Evolutionary conservation across 2,113 vertebrate species (phyloP).

Genomic region (Baryphthengus martii): DNA sequence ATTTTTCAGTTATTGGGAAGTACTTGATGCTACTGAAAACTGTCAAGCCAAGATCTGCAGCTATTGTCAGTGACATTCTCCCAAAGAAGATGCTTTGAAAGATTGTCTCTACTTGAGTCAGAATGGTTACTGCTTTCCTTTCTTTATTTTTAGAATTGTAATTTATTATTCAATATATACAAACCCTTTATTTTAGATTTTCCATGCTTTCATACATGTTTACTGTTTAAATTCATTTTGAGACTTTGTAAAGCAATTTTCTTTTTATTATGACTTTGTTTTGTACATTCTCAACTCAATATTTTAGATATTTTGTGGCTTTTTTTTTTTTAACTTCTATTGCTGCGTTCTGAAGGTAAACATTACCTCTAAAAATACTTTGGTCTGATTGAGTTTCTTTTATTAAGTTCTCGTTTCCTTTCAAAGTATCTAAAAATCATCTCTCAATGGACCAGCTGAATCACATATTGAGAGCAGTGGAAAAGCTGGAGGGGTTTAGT

Average conservation of each 20-base stretch:
- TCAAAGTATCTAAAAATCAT: neutral
- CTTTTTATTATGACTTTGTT: slow-evolving; percentile 66
- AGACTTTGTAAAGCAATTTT: slow-evolving; percentile 63
- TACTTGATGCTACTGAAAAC: neutral
- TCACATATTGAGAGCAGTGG: neutral
- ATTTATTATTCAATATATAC: slow-evolving; percentile 63
- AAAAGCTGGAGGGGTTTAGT: neutral
- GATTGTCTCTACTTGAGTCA: neutral
- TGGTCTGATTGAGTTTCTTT: slow-evolving; percentile 15
- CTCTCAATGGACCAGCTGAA: neutral
- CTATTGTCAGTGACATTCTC: neutral
- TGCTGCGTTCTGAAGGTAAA: slow-evolving; percentile 60
- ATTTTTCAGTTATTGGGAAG: neutral
- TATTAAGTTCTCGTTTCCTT: neutral
- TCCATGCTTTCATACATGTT: slow-evolving; percentile 47
- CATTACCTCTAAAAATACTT: slow-evolving; percentile 57
- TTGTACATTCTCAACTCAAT: slow-evolving; percentile 65
- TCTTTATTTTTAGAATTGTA: slow-evolving; percentile 44
- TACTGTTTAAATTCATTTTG: slow-evolving; percentile 44
- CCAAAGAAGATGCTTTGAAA: neutral
- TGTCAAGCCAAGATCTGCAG: neutral
- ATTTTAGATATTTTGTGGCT: slow-evolving; percentile 56
- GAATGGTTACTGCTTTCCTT: slow-evolving; percentile 47
- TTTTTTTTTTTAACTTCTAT: slow-evolving; percentile 40
- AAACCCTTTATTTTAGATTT: slow-evolving; percentile 29